Evolutionary conservation across 2,113 vertebrate genomes (phyloP).

Genomic region (Myotis lucifugus): DNA sequence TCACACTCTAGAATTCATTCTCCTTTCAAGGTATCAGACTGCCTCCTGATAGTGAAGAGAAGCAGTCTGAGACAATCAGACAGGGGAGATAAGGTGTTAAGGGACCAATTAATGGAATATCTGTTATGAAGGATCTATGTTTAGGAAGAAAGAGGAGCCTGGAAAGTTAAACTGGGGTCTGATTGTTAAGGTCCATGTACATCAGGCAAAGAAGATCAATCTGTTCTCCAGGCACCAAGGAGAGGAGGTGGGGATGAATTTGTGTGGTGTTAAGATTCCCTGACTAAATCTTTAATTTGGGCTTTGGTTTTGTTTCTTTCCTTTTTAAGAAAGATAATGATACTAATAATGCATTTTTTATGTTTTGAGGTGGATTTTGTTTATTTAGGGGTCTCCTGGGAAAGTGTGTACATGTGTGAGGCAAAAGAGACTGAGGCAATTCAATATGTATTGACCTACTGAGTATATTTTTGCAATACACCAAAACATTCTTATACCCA

Average conservation of each 20-base stretch:
- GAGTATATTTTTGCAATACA: background rate
- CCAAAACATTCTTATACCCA: background rate
- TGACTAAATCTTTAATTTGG: background rate
- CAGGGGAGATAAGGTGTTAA: background rate
- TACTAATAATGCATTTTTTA: slow-evolving; percentile 17
- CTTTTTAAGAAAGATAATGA: background rate
- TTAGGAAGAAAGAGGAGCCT: background rate
- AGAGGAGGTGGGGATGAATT: background rate
- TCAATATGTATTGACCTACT: background rate
- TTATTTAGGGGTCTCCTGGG: background rate
- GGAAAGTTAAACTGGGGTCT: background rate
- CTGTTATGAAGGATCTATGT: background rate
- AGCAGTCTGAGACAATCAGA: background rate
- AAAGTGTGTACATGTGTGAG: background rate
- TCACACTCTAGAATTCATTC: background rate
- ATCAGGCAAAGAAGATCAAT: background rate
- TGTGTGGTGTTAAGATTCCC: background rate
- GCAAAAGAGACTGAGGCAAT: background rate
- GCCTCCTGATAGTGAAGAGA: background rate
- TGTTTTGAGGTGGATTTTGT: background rate
- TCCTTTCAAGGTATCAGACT: background rate
- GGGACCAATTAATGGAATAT: background rate
- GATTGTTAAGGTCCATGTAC: background rate
- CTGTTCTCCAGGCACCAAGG: background rate
- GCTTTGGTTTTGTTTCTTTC: background rate